Base-by-base conservation (phyloP, 2,113 vertebrate genomes). In the Oreocharis arfaki region DNA sequence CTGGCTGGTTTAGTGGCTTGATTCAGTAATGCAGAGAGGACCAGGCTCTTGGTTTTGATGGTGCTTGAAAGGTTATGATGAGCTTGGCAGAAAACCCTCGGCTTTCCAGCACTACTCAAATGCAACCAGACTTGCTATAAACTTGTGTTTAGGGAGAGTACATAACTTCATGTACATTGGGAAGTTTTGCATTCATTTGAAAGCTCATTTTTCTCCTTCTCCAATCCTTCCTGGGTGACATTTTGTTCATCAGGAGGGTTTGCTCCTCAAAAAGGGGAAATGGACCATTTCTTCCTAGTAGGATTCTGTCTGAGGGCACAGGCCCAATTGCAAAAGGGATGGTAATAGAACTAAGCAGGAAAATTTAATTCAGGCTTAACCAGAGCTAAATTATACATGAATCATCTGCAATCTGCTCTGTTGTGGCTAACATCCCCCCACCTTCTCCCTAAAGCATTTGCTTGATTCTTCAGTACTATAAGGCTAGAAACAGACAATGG, bases 331-430 rank as follows among this genome's bases (percentile, higher is more conserved):
- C 69, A 86, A 65, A 73, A 76, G 33, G 61, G 71, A 77, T 63
- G 80, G 79, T 56, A 81, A 82, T 1, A 90, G 57, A 84, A 52
- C 74, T 60, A 83, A 82, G 46, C 33, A 89, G 10, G 20, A n/a
- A 90, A 85, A 87, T 83, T 93, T 94, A 95, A 91, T 83, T 94
- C 78, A 91, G 78, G 84, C 47, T 89, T 94, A 95, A 94, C 41
- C 47, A 94, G 50, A 93, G 55, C 61, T 94, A 39, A 81, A 81
- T 87, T 41, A 64, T 10, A 64, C 9, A 61, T 80, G 77, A 96
- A 90, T 93, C 93, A 95, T 74, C 90, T 84, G 39, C 75, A 93
- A 17, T 44, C 70, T 80, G 75, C 85, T 93, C 59, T 83, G 84
- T 74, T 96, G 92, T 87, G 90, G 89, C 94, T 96, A 89, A 96